phyloP scores from a whole-genome alignment of 2,113 vertebrate species.

The Mungos mungo region DNA sequence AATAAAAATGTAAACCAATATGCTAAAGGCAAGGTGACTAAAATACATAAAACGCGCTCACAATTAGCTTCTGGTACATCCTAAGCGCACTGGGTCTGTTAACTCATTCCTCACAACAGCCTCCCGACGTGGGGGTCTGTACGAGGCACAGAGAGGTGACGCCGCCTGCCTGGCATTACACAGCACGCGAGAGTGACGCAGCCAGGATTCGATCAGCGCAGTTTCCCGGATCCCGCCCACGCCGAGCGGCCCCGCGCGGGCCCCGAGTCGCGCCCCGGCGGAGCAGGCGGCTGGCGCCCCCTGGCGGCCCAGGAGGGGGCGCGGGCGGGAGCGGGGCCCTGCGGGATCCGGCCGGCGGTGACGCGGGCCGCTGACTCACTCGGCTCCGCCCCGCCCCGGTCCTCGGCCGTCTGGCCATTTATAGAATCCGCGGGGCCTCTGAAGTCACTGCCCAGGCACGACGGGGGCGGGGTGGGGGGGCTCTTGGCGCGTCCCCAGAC shows the following conservation, averaged over 20 bases:
- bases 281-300: not conserved
- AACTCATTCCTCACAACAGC: not conserved
- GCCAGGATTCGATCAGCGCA: not conserved
- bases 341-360: not conserved
- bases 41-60: not conserved
- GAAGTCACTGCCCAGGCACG: constrained; percentile 67
- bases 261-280: not conserved
- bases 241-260: accelerated
- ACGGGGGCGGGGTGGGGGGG: constrained; percentile 32
- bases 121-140: not conserved
- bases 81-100: not conserved
- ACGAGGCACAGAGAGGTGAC: not conserved
- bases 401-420: constrained; percentile 72
- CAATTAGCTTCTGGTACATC: not conserved
- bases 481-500: not conserved
- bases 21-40: not conserved
- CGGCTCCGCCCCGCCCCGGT: not conserved
- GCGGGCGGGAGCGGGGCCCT: not conserved
- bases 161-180: not conserved
- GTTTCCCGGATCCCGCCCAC: accelerated
- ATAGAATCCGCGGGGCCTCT: constrained; percentile 70
- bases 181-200: not conserved
- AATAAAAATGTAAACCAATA: not conserved
- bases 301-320: not conserved
- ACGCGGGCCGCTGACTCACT: constrained; percentile 45